Conservation (phyloP, 2,797 vertebrate genomes). For the Arctocebus calabarensis region DNA sequence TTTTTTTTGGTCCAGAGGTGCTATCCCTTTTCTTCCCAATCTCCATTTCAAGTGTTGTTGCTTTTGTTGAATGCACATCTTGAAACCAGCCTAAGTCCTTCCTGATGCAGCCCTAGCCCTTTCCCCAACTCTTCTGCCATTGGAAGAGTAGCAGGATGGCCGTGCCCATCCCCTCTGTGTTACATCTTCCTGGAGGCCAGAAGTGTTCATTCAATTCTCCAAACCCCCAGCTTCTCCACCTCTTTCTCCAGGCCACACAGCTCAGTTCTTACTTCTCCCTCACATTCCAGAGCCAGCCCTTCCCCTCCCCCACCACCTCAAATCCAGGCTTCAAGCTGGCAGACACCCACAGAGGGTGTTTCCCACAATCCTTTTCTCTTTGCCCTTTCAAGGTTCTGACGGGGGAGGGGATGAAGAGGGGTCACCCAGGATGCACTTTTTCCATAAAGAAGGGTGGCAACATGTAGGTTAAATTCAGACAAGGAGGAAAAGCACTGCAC, state of each 20-base stretch:
- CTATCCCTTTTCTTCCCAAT: neutral
- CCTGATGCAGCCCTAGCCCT: neutral
- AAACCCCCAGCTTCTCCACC: neutral
- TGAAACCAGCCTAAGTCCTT: neutral
- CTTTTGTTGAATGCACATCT: neutral
- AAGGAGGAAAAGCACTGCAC: neutral
- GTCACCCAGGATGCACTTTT: constrained; percentile 5
- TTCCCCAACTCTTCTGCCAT: neutral
- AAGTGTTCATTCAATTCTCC: neutral
- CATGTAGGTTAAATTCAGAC: neutral
- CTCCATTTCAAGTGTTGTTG: neutral
- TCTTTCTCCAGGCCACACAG: neutral
- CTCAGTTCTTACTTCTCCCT: constrained; percentile 23
- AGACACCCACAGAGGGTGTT: constrained; percentile 68
- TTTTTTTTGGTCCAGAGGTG: neutral
- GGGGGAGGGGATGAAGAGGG: constrained; percentile 10
- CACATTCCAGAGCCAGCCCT: constrained; percentile 66
- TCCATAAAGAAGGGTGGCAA: neutral
- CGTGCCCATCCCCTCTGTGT: neutral
- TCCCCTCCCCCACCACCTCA: constrained; percentile 70
- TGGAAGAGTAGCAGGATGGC: neutral
- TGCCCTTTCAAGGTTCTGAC: constrained; percentile 74
- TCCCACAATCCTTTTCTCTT: constrained; percentile 77
- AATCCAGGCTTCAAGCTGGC: constrained; percentile 65
- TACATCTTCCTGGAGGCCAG: neutral